Evolutionary conservation across 1,140 invertebrate species (phyloP).

Genomic region (Bombus huntii): DNA sequence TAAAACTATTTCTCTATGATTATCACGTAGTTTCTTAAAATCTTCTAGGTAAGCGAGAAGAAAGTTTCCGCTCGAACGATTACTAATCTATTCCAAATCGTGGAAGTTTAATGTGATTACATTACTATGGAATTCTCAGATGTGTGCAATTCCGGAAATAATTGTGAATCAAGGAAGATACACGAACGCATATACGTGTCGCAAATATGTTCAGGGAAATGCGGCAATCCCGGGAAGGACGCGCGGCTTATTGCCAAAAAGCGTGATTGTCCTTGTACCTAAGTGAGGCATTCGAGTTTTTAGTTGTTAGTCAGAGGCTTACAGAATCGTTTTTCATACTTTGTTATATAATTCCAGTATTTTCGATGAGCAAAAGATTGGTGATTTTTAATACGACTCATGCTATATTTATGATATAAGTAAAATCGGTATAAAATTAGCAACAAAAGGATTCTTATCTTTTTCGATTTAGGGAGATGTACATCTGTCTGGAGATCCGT

Average conservation of each 20-base stretch:
- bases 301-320: constrained; percentile 38
- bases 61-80: neutral
- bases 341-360: neutral
- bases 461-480: neutral
- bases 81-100: neutral
- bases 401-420: neutral
- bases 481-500: neutral
- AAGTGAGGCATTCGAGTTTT: constrained; percentile 39
- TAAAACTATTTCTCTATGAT: neutral
- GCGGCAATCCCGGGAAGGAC: constrained; percentile 35
- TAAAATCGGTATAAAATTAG: neutral
- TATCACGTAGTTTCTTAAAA: neutral
- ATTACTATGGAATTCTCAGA: neutral
- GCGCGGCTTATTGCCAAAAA: constrained; percentile 71
- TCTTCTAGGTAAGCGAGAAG: neutral
- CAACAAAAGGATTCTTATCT: neutral
- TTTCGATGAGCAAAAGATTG: neutral
- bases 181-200: constrained; percentile 31
- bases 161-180: constrained; percentile 34
- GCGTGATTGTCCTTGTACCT: constrained; percentile 35
- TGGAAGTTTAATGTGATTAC: neutral
- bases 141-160: constrained; percentile 8
- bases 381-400: neutral
- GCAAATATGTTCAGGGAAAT: constrained; percentile 34
- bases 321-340: constrained; percentile 25